A percentile compares a stretch with the other conserved stretches of the same genome.
phyloP scores from a whole-genome alignment of 2,797 vertebrate genomes.

The Smutsia gigantea region DNA sequence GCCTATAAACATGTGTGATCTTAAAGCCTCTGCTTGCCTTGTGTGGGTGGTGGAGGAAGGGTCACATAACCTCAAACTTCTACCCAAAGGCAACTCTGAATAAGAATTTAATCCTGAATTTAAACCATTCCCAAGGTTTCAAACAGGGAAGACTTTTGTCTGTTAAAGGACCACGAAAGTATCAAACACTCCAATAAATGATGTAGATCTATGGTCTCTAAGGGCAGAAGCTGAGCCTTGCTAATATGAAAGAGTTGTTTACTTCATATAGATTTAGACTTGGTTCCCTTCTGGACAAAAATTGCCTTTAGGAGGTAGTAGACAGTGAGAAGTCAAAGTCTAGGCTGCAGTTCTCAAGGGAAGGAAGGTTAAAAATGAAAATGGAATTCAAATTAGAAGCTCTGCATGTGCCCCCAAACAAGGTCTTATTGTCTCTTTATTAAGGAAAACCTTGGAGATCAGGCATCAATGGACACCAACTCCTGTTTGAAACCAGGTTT shows the following conservation, averaged over 20 bases:
- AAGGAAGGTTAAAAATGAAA: neutral
- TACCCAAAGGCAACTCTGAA: neutral
- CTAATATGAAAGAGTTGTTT: neutral
- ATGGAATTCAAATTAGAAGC: neutral
- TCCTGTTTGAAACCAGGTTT: neutral
- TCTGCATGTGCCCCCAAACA: neutral
- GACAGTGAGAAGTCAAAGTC: neutral
- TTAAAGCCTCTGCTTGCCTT: neutral
- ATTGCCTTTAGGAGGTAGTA: neutral
- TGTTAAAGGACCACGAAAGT: neutral
- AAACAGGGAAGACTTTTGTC: neutral
- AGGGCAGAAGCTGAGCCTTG: neutral
- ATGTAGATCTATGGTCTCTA: neutral
- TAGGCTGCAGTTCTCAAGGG: neutral
- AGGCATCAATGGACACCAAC: neutral
- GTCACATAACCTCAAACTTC: neutral
- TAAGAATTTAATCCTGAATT: neutral
- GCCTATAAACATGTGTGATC: neutral
- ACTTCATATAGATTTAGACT: neutral
- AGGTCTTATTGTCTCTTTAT: neutral
- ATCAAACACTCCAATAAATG: neutral
- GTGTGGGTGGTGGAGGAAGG: neutral
- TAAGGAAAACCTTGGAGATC: neutral
- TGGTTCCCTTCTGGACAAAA: neutral
- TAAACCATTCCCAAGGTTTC: neutral